Evolutionary conservation across 92 coral and sea anemone genomes (phyloP), one percentile per base, ranked within the genome.

Genomic region (Hydrozoanthus gracilis): DNA sequence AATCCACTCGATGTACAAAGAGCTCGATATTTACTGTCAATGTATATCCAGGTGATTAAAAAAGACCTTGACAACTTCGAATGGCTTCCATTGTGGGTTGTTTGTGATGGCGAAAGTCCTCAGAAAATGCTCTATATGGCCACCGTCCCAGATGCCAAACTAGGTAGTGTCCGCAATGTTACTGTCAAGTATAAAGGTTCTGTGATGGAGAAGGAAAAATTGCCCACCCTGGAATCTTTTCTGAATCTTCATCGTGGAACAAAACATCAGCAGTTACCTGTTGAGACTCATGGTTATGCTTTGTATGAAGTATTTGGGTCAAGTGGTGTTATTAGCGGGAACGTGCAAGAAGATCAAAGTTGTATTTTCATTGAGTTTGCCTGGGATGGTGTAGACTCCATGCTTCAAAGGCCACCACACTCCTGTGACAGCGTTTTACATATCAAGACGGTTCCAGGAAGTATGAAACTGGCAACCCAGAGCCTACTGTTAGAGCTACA

Each of bases 361-460:
- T 75, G 83, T 16, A 96, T 94, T n/a, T 83, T 90, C 49, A 90
- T 97, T 5, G 99, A 97, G 90, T 92, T 97, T 87, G 94, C 99
- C 3, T 97, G 99, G 99, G 91, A 88, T 83, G 90, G 92, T 47
- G 93, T 95, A 4, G 82, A 84, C 7, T 76, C 91, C 10, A 88
- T 92, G 12, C 72, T 97, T 8, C 99, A 97, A 69, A 86, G 94
- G 8, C 99, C 98, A 44, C 99, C 99, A 11, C 93, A 92, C 46
- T 88, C 96, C 0, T 93, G 98, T 48, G 92, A 97, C 48, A 93
- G 98, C 47, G 95, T 97, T 11, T 88, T 97, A 35, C 96, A 97
- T 55, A 87, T 97, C 48, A 89, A 91, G 72, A 94, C 91, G 15
- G 51, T 92, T 60, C 99, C 97, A 55, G 99, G 96, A 52, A 94